A percentile compares a stretch with the other conserved stretches of the same genome.
phyloP scores from a whole-genome alignment of 2,797 vertebrate genomes.

The Centropyge bicolor region DNA sequence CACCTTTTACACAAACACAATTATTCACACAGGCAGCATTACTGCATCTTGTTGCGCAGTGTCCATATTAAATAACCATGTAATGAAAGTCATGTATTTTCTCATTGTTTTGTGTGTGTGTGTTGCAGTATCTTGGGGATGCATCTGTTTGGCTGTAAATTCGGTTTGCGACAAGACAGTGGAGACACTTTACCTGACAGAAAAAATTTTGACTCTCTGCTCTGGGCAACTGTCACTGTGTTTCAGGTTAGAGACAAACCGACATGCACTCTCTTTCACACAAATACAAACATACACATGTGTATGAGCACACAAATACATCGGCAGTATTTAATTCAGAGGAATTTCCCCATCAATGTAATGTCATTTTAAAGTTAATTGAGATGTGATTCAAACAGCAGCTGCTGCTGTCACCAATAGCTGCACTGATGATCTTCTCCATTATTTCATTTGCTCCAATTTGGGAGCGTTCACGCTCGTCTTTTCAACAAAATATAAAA shows the following conservation, averaged over 20 bases:
- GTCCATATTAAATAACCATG: slow-evolving; percentile 36
- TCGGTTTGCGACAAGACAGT: slow-evolving; percentile 91
- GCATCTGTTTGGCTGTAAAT: slow-evolving; percentile 98
- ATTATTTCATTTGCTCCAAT: slow-evolving; percentile 67
- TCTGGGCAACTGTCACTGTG: slow-evolving; percentile 96
- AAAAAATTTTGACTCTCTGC: slow-evolving; percentile 95
- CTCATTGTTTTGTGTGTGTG: slow-evolving; percentile 31
- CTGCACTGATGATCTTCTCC: slow-evolving; percentile 18
- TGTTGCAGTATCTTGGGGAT: slow-evolving; percentile 93
- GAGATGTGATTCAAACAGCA: slow-evolving; percentile 37
- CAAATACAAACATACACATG: not conserved
- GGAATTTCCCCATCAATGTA: slow-evolving; percentile 12
- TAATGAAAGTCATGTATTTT: slow-evolving; percentile 44
- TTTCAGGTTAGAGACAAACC: slow-evolving; percentile 89
- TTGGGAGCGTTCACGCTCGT: slow-evolving; percentile 27
- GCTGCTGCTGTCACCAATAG: slow-evolving; percentile 42
- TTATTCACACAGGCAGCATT: slow-evolving; percentile 14
- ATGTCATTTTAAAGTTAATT: slow-evolving; percentile 35
- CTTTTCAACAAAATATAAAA: slow-evolving; percentile 52
- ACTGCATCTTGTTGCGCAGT: slow-evolving; percentile 4
- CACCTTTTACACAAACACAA: slow-evolving; percentile 28
- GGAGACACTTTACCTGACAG: slow-evolving; percentile 94
- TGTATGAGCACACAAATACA: not conserved
- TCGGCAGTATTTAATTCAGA: slow-evolving; percentile 21
- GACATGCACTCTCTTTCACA: slow-evolving; percentile 14